Evolutionary conservation across 2,888 invertebrate species (phyloP), one percentile per base, ranked within the genome.

Genomic region (Endotricha flammealis): DNA sequence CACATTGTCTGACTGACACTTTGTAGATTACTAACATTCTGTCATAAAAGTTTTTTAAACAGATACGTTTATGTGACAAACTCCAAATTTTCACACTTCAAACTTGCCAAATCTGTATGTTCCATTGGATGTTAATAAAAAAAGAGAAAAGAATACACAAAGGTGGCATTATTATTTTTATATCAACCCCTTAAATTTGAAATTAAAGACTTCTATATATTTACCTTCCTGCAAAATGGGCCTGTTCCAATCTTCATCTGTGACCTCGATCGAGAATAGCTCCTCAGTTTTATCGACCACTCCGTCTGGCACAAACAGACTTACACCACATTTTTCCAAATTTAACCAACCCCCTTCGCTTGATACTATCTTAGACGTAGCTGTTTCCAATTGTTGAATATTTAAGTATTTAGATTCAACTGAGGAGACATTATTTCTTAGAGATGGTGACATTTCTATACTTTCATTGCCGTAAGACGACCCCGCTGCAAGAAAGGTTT

Each of bases 171-270:
- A n/a, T n/a, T n/a, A n/a, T n/a, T n/a, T n/a, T n/a, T n/a, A n/a
- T n/a, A n/a, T n/a, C n/a, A n/a, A n/a, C n/a, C n/a, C n/a, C n/a
- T n/a, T n/a, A n/a, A n/a, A n/a, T n/a, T n/a, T n/a, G 23, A 24
- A 8, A n/a, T n/a, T 7, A 22, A 22, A 22, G 10, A 9, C 1
- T 12, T 12, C 25, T 8, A 27, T 10, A 27, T 3, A 11, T 12
- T 62, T 60, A 72, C 93, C 88, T 88, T 93, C 95, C 66, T 91
- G 90, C 50, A 96, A 83, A 70, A 91, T 90, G 23, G 97, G 97
- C 59, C 95, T 89, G 71, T 95, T 96, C 78, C 94, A 93, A 67
- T 97, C 96, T 64, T 98, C 97, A 63, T 95, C 93, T 32, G 96
- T 91, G 38, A 97, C 93, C 46, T 96, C 95, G 45, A 98, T 82